Evolutionary conservation across 2,113 vertebrate species (phyloP), one percentile per base, ranked within the genome.

Genomic region (Leptosomus discolor): DNA sequence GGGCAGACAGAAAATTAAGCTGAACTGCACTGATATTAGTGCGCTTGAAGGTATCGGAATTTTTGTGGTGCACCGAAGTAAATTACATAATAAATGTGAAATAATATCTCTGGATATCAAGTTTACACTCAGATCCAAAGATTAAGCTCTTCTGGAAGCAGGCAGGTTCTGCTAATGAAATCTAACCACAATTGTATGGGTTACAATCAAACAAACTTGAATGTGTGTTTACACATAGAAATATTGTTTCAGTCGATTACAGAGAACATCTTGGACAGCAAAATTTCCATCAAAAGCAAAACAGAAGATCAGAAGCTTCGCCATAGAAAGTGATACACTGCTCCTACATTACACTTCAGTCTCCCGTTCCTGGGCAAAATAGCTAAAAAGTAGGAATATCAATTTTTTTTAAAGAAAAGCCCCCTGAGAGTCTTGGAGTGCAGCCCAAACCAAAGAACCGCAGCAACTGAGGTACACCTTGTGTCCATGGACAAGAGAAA

Each of bases 151-250:
- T 32, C 37, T 85, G 29, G 30, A 76, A 65, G 17, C 4, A 74
- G 16, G 75, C 7, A 36, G 24, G 16, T 69, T 65, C 56, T 70
- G 14, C 29, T 64, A 74, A 48, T 22, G 54, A 77, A 86, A 56
- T 39, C 36, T 34, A 67, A 67, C 11, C 2, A 19, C 9, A 63
- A 5, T 20, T 70, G 6, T 4, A 7, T 32, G 15, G 36, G 2
- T 18, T 41, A 30, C 17, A 54, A 61, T 4, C 5, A 45, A 60
- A 88, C 11, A 60, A 80, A 46, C 1, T 2, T 1, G 3, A 78
- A 71, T 36, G 2, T 22, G 13, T 18, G 0, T 76, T 89, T 84
- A 23, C 19, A 41, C 0, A 0, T 3, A 36, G 22, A 69, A 45
- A 65, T 2, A 2, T 60, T 63, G 3, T 37, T 61, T 83, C 8